Base-by-base conservation (phyloP, 1,140 invertebrate genomes). In the Dreissena rostriformis region DNA sequence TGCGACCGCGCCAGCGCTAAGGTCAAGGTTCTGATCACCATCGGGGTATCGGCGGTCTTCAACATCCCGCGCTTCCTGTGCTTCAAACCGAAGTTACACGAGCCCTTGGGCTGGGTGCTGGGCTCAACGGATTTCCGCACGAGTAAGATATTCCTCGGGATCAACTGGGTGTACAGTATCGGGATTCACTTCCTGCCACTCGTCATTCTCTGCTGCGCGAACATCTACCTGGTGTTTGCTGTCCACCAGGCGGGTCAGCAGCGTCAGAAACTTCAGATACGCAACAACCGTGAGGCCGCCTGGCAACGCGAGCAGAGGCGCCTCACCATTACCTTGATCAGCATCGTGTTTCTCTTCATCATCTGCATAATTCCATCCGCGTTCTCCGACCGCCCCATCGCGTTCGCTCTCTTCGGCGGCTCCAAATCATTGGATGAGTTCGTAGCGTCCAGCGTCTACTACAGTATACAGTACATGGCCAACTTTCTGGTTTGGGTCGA, bases 311-410 rank as follows among this genome's bases (percentile, higher is more conserved):
- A 92, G 63, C 91, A 91, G 70, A 85, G 87, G 12, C 86, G 90
- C 22, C 87, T 92, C 15, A 92, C 90, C 10, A 81, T 91, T 19
- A 91, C 90, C 12, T 89, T 91, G 55, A 91, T 92, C 80, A 88
- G 87, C 72, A 92, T 92, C 61, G 88, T 91, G 11, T 91, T 87
- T 66, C 87, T 91, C 55, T 92, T 91, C 65, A 88, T 92, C 19
- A 74, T 91, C 68, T 91, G 91, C 63, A 91, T 91, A 49, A 86
- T 91, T 63, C 90, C 90, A n/a, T 90, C 90, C 10, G 90, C 91
- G 19, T 90, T 92, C 73, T 86, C 87, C 14, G 87, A 90, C 71
- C 84, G 84, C 12, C 88, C 88, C 14, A 86, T 91, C 51, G 90
- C 90, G 5, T 88, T 88, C 76, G 86, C 82, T 17, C 28, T 92